phyloP scores from a whole-genome alignment of 1,140 invertebrate genomes.

The Hyposmocoma kahamanoa region DNA sequence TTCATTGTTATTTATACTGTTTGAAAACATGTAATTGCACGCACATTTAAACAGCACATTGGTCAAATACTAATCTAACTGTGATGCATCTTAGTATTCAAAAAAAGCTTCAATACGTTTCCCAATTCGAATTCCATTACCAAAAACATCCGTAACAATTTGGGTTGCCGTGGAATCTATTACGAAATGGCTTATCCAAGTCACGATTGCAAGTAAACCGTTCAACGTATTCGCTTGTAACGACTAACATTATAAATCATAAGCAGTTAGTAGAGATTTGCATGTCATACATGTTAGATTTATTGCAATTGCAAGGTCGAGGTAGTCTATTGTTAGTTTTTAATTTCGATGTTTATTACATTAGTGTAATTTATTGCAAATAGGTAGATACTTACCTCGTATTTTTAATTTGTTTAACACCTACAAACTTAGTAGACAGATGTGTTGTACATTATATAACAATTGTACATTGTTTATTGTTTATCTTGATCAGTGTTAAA shows the following conservation, averaged over 20 bases:
- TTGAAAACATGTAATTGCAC: too few relatives aligned
- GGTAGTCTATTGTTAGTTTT: constrained; percentile 14
- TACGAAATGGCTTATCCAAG: constrained; percentile 11
- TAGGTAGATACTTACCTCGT: too few relatives aligned
- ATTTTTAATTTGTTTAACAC: too few relatives aligned
- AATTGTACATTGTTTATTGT: too few relatives aligned
- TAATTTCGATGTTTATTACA: background rate
- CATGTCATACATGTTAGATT: constrained; percentile 55
- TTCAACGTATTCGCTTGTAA: constrained; percentile 37
- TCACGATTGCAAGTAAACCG: constrained; percentile 32
- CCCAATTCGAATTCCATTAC: constrained; percentile 27
- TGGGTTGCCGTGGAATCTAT: constrained; percentile 27
- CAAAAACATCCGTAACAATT: constrained; percentile 36
- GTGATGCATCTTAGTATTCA: too few relatives aligned
- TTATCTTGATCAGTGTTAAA: too few relatives aligned
- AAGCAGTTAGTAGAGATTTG: constrained; percentile 58
- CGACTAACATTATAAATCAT: constrained; percentile 38
- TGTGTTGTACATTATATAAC: too few relatives aligned
- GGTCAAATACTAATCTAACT: too few relatives aligned
- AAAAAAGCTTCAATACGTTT: background rate
- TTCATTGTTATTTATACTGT: too few relatives aligned
- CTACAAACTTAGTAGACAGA: too few relatives aligned
- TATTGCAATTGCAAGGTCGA: constrained; percentile 52
- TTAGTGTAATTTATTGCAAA: too few relatives aligned
- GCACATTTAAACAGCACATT: too few relatives aligned